phyloP scores from a whole-genome alignment of 2,888 invertebrate species.

The Ashinkailepas kermadecensis region DNA sequence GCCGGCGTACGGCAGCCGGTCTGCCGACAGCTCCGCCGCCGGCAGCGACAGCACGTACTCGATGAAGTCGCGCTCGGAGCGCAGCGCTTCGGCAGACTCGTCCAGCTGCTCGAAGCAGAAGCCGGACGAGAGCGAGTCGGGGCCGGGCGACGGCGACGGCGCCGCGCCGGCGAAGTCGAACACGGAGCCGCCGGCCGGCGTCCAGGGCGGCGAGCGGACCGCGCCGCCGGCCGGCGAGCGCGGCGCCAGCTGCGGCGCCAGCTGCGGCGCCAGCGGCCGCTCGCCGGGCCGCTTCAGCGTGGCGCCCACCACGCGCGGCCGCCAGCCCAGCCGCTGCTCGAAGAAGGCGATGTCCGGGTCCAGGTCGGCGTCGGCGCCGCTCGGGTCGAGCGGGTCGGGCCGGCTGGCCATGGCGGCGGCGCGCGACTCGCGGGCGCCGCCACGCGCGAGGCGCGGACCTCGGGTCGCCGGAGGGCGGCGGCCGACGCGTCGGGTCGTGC shows the following conservation, averaged over 20 bases:
- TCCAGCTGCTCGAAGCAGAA: conserved; percentile 29
- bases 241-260: background rate
- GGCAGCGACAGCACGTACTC: conserved; percentile 45
- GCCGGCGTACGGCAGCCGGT: conserved; percentile 24
- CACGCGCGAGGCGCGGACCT: background rate
- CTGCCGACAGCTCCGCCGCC: conserved; percentile 16
- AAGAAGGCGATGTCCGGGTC: conserved; percentile 12
- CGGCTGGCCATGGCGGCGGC: background rate
- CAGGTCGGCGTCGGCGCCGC: background rate
- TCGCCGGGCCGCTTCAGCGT: conserved; percentile 1
- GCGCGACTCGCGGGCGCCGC: background rate
- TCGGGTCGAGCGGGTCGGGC: background rate
- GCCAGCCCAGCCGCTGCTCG: background rate
- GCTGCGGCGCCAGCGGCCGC: background rate
- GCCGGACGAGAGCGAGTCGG: conserved; percentile 28
- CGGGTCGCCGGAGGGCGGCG: background rate
- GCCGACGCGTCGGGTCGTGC: background rate
- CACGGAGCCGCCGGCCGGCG: background rate
- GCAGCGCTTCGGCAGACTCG: conserved; percentile 33
- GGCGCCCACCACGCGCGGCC: background rate
- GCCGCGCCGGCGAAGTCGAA: conserved; percentile 24
- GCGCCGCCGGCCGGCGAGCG: too few species aligned
- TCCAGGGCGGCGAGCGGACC: background rate
- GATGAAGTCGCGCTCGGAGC: conserved; percentile 44
- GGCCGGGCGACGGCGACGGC: conserved; percentile 30